These are phyloP conservation scores for Indicator indicator DNA, from an alignment of 2,113 vertebrate genomes.

Conservation along the genomic window DNA sequence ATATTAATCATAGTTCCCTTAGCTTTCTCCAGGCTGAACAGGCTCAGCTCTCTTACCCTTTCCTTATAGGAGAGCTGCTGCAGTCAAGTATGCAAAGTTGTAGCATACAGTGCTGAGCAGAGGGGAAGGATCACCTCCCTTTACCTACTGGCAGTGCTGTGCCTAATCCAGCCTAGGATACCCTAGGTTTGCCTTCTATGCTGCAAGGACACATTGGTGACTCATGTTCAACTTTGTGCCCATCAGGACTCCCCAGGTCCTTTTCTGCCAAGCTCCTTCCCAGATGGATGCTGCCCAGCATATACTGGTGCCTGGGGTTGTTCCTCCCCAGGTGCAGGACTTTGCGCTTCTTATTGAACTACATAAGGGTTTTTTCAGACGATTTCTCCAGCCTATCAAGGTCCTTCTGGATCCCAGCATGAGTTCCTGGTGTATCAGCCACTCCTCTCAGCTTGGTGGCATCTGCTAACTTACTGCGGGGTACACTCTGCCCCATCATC, in stretches of 20 bases:
- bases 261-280: neutral
- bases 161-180: neutral
- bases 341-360: too few species aligned
- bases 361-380: too few species aligned
- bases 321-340: neutral
- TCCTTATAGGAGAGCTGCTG: neutral
- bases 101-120: neutral
- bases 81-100: fast-evolving
- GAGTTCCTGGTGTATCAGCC: fast-evolving
- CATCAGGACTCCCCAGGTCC: too few species aligned
- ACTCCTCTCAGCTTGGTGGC: neutral
- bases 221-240: too few species aligned
- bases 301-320: neutral
- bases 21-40: neutral
- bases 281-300: neutral
- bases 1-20: fast-evolving
- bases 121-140: neutral
- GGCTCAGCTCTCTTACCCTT: neutral
- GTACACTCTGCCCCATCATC: too few species aligned
- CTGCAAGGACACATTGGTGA: neutral
- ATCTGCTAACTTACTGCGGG: neutral
- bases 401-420: neutral
- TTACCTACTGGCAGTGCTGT: neutral
- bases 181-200: neutral
- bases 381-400: too few species aligned